These are phyloP conservation scores for Sarcophaga carnaria DNA, from an alignment of 2,888 invertebrate species.

Conservation along the genomic window DNA sequence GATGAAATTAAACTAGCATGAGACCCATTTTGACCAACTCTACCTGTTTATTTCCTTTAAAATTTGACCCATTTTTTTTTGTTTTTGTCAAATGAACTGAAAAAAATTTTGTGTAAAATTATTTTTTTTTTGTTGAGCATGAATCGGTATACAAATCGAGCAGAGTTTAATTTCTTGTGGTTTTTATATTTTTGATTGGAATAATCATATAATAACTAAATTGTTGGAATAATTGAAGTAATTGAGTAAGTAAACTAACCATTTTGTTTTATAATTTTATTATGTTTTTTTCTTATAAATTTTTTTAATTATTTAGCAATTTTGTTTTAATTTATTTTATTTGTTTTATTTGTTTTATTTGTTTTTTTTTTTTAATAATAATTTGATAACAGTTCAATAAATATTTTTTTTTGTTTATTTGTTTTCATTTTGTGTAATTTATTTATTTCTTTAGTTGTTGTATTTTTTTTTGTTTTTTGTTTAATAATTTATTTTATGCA, in stretches of 20 bases:
- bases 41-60: too few relatives aligned
- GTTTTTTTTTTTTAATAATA: slow-evolving; percentile 34
- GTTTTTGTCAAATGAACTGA: too few relatives aligned
- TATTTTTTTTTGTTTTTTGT: slow-evolving; percentile 17
- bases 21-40: too few relatives aligned
- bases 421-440: slow-evolving; percentile 27
- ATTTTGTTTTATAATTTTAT: slow-evolving; percentile 29
- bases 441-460: slow-evolving; percentile 47
- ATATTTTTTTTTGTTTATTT: slow-evolving; percentile 52
- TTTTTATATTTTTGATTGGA: not conserved
- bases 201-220: not conserved
- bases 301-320: slow-evolving; percentile 32
- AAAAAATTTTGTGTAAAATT: too few relatives aligned
- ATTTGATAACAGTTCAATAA: slow-evolving; percentile 65
- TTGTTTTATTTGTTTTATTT: not conserved
- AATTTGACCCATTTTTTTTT: too few relatives aligned
- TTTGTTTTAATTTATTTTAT: slow-evolving; percentile 20
- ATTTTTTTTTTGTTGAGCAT: too few relatives aligned
- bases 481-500: slow-evolving; percentile 10
- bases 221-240: not conserved
- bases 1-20: too few relatives aligned
- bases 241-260: slow-evolving; percentile 42
- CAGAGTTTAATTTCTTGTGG: not conserved
- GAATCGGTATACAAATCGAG: too few relatives aligned
- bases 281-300: not conserved